Base-by-base conservation (phyloP, 2,797 vertebrate species). In the Malacoctenus gilli region DNA sequence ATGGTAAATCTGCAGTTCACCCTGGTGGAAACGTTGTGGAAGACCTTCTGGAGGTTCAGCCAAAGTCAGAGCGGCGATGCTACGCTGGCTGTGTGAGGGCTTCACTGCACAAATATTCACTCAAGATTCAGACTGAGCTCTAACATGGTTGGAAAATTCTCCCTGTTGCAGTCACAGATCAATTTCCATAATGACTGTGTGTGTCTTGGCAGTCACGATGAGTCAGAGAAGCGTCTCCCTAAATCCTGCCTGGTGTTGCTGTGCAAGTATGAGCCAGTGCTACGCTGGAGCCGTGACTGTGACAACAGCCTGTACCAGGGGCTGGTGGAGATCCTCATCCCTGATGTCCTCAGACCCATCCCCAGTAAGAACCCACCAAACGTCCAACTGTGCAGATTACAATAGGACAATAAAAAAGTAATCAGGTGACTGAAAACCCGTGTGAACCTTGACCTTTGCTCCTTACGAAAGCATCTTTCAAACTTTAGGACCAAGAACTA, bases 1-100 rank as follows among this genome's bases (percentile, higher is more conserved):
- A 95, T 96, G 93, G 93, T 97, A 49, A 97, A 97, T 84, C 91
- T 97, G 64, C 95, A 97, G 89, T 97, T 97, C 75, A 95, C 95
- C 0, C 85, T 97, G 82, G 95, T 97, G 66, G 95, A 97, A 81
- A 96, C 95, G 0, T 88, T 97, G 22, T 97, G 95, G 95, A 96
- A 97, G 78, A 96, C 93, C 16, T 97, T 97, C 88, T 97, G 95
- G 95, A 93, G 95, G 82, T 95, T 94, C 82, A 93, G 93, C 79
- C 92, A 95, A 80, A 93, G 77, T 78, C 94, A 93, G 81, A 81
- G 91, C 62, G 92, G 89, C 20, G 95, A 96, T 62, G 87, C 89
- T 2, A 85, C 93, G 0, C 56, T 93, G 72, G 88, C 94, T 5
- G 92, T 95, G 95, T 96, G 88, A 93, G 94, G 91, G 21, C 5